Evolutionary conservation across 2,113 vertebrate species (phyloP), one percentile per base, ranked within the genome.

Genomic region (Propithecus coquereli): DNA sequence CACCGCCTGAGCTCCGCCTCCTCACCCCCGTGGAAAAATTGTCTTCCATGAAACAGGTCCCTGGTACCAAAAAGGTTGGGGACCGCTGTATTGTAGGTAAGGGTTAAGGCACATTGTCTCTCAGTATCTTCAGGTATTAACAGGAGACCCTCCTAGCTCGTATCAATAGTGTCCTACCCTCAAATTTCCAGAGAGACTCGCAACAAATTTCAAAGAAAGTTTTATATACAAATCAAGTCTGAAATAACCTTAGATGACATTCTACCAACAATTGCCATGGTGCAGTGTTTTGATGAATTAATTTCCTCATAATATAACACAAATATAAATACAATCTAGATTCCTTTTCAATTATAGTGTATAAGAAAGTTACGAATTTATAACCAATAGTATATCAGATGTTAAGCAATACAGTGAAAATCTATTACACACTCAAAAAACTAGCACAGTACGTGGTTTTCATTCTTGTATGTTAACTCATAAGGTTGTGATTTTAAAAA

Each of bases 301-400:
- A 82, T 91, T 87, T 82, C 27, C 25, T 81, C 27, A 77, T 16
- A 87, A 54, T 79, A 79, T n/a, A 86, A 74, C 74, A 32, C 54
- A 84, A 90, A 97, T 22, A 66, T 25, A 88, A 87, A 59, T 81
- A 59, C 3, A 87, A 54, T 34, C 9, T 57, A 65, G 47, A 13
- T 79, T 91, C 12, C 47, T 88, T 91, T 86, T 74, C 23, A 74
- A 40, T 50, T 79, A 76, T 5, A 54, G 14, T 70, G 5, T 12
- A n/a, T 4, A 90, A 50, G 77, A 95, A 8, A 94, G 40, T 66
- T 74, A 52, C 27, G n/a, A 85, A 91, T 54, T 95, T 84, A 94
- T 25, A 59, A 87, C 2, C 1, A 94, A 43, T 32, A 84, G 13
- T 52, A 27, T 73, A 87, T 81, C 47, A 68, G 32, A 66, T 66